Percentiles rank a stretch among this genome's conserved stretches.
phyloP scores from a whole-genome alignment of 2,888 invertebrate species.

The Agrotis clavis region DNA sequence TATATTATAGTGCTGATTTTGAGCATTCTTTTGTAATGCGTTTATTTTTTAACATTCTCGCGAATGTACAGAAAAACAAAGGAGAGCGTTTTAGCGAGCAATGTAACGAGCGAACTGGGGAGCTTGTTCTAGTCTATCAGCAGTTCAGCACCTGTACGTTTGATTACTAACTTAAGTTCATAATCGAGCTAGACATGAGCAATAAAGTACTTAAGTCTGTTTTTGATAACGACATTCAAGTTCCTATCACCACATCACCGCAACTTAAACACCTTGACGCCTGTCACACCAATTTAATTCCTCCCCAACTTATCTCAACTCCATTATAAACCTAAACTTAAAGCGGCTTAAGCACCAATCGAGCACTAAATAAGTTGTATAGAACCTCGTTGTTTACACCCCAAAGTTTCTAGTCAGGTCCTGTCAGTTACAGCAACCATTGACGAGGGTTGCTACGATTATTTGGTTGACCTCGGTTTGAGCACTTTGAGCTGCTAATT shows the following conservation, averaged over 20 bases:
- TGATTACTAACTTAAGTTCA: too few relatives aligned
- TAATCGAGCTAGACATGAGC: too few relatives aligned
- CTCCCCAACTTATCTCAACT: constrained; percentile 10
- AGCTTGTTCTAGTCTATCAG: too few relatives aligned
- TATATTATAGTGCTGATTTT: too few relatives aligned
- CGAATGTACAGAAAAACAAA: too few relatives aligned
- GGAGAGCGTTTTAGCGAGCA: too few relatives aligned
- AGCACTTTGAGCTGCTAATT: constrained; percentile 67
- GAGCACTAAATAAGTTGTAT: constrained; percentile 48
- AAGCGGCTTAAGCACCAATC: constrained; percentile 38
- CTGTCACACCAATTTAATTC: constrained; percentile 7
- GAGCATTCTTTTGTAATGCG: too few relatives aligned
- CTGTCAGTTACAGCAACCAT: constrained; percentile 80
- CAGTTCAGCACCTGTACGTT: too few relatives aligned
- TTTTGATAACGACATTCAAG: neutral
- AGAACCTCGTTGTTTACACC: constrained; percentile 57
- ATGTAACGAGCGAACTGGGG: too few relatives aligned
- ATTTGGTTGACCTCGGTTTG: constrained; percentile 79
- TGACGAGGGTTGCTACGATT: constrained; percentile 85
- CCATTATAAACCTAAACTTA: constrained; percentile 32
- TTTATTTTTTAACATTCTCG: too few relatives aligned
- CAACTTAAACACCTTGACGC: neutral
- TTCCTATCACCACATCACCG: neutral
- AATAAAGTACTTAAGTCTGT: too few relatives aligned
- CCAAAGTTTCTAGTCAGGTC: constrained; percentile 64